Conservation (phyloP, 1,140 invertebrate genomes). For the Drosophila busckii region DNA sequence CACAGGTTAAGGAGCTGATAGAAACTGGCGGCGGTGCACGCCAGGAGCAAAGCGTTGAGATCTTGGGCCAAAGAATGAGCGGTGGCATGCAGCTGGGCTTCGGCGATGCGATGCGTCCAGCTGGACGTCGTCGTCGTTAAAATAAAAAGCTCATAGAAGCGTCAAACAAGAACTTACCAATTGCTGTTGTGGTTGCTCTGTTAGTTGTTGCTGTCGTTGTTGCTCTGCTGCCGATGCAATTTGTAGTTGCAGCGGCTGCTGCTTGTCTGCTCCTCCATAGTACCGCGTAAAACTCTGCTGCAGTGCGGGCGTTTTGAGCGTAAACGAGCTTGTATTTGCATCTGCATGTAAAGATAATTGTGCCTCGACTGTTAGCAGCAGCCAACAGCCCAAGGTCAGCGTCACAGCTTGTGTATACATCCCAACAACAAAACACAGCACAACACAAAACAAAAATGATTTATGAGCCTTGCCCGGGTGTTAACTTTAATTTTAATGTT, state of each 20-base stretch:
- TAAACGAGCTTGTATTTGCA: conserved; percentile 69
- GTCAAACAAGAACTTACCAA: conserved; percentile 34
- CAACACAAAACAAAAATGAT: conserved; percentile 8
- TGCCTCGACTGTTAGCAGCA: conserved; percentile 38
- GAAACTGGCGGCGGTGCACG: conserved; percentile 41
- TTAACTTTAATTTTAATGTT: no score
- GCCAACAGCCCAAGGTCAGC: conserved; percentile 11
- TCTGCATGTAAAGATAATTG: conserved; percentile 73
- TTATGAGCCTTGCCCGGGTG: conserved; percentile 5
- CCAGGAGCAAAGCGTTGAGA: conserved; percentile 38
- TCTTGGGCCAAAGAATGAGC: conserved; percentile 30
- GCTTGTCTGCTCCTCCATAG: conserved; percentile 50
- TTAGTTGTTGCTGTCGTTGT: conserved; percentile 11
- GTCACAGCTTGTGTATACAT: conserved; percentile 10
- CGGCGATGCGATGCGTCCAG: conserved; percentile 40
- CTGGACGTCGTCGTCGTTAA: conserved; percentile 9
- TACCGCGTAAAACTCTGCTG: conserved; percentile 74
- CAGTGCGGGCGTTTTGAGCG: conserved; percentile 63
- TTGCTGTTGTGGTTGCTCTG: conserved; percentile 35
- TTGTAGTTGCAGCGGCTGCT: conserved; percentile 26
- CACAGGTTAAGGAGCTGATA: conserved; percentile 41
- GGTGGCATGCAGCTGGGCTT: conserved; percentile 36
- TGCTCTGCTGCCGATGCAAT: conserved; percentile 14
- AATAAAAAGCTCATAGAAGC: conserved; percentile 1
- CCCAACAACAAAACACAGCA: no score